Percentiles rank a stretch among this genome's conserved stretches.
phyloP scores from a whole-genome alignment of 1,140 invertebrate species.

The Drosophila carrolli region DNA sequence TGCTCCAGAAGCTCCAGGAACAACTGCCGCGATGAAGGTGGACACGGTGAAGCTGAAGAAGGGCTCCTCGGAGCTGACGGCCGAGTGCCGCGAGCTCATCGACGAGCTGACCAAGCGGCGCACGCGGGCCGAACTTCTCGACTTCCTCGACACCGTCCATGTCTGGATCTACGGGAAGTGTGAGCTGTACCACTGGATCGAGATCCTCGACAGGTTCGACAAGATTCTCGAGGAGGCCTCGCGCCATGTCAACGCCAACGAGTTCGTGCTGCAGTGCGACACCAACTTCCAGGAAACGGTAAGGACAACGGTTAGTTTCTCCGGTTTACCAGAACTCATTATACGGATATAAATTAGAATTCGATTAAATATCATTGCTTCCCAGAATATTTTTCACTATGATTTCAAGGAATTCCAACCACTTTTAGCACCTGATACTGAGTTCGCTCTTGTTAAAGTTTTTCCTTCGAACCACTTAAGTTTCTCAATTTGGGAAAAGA shows the following conservation, averaged over 20 bases:
- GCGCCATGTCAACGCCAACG: conserved; percentile 87
- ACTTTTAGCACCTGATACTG: too few species aligned
- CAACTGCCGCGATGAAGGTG: conserved; percentile 90
- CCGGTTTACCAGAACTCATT: background rate
- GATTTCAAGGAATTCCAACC: too few species aligned
- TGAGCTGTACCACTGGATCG: conserved; percentile 96
- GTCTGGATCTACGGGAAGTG: conserved; percentile 96
- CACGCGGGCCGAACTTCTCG: conserved; percentile 89
- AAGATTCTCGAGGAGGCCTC: conserved; percentile 92
- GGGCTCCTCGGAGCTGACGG: conserved; percentile 94
- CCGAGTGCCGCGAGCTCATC: conserved; percentile 93
- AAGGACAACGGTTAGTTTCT: conserved; percentile 41
- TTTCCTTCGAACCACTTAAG: too few species aligned
- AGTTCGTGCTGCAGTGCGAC: conserved; percentile 93
- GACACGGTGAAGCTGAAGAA: conserved; percentile 94
- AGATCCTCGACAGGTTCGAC: conserved; percentile 94
- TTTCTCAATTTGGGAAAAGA: too few species aligned
- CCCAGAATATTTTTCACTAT: too few species aligned
- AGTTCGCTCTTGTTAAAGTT: too few species aligned
- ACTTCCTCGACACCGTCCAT: conserved; percentile 91
- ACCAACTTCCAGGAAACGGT: conserved; percentile 88
- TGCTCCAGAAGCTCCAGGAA: conserved; percentile 10
- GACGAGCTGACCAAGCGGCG: conserved; percentile 90
- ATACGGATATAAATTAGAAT: too few species aligned
- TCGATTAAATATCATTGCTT: too few species aligned